Evolutionary conservation across 2,888 invertebrate species (phyloP).

Genomic region (Heliconius cydno): DNA sequence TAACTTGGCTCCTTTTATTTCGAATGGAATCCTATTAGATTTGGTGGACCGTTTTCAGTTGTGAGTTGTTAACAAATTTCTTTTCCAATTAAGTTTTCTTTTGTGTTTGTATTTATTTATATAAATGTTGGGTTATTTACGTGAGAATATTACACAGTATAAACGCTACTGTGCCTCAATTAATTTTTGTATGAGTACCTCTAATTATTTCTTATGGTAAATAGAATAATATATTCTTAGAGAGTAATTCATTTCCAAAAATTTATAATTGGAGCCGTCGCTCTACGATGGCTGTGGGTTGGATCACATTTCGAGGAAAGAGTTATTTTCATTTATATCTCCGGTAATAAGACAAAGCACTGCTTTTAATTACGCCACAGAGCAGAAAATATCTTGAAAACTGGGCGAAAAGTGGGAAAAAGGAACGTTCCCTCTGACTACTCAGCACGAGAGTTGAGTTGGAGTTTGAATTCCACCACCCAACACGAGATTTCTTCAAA

Average conservation of each 20-base stretch:
- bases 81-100: not conserved
- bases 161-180: too few species aligned
- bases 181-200: too few species aligned
- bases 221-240: too few species aligned
- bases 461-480: too few species aligned
- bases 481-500: too few species aligned
- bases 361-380: too few species aligned
- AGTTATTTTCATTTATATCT: not conserved
- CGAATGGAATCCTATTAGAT: constrained; percentile 6
- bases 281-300: not conserved
- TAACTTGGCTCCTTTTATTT: constrained; percentile 14
- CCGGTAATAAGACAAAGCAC: not conserved
- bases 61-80: not conserved
- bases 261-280: not conserved
- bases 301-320: not conserved
- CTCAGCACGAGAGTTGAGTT: too few species aligned
- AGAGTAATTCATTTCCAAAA: too few species aligned
- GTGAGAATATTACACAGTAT: too few species aligned
- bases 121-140: not conserved
- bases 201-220: too few species aligned
- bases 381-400: not conserved
- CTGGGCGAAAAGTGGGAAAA: not conserved
- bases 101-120: not conserved
- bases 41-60: not conserved
- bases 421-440: not conserved